These are phyloP conservation scores for Siderastrea siderea DNA, from an alignment of 92 coral and sea anemone genomes.

Conservation along the genomic window DNA sequence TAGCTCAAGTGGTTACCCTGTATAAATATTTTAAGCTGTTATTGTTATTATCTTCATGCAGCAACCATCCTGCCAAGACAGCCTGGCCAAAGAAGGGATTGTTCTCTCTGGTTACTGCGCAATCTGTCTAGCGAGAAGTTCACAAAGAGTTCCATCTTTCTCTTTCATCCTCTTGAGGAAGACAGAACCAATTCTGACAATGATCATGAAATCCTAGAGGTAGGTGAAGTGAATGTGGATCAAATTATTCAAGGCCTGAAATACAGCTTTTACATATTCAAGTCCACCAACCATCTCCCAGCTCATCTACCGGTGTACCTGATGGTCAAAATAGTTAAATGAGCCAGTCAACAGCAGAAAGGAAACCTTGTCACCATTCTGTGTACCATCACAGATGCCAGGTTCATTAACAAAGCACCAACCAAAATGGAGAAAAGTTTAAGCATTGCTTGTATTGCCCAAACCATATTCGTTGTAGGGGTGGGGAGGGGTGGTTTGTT, in stretches of 20 bases:
- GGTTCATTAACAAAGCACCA: background rate
- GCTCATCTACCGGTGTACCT: background rate
- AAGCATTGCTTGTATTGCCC: background rate
- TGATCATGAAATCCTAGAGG: constrained; percentile 9
- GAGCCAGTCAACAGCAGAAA: background rate
- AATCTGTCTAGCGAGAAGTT: too few species aligned
- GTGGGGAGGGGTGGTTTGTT: constrained; percentile 12
- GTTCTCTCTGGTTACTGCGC: too few species aligned
- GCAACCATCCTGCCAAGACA: too few species aligned
- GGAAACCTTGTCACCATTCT: constrained; percentile 16
- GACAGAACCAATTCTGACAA: background rate
- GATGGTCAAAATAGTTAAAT: background rate
- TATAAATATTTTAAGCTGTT: too few species aligned
- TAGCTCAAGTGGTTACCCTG: too few species aligned
- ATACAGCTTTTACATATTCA: background rate
- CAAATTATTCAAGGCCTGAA: constrained; percentile 6
- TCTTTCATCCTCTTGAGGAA: background rate
- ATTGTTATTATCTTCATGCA: too few species aligned
- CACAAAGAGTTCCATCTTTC: background rate
- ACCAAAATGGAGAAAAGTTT: background rate
- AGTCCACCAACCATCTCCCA: background rate
- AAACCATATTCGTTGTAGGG: constrained; percentile 1
- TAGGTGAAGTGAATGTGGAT: constrained; percentile 14
- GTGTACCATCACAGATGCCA: background rate
- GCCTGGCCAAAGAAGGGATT: too few species aligned